phyloP scores from a whole-genome alignment of 2,888 invertebrate genomes.

The Drepanosiphum platanoidis region DNA sequence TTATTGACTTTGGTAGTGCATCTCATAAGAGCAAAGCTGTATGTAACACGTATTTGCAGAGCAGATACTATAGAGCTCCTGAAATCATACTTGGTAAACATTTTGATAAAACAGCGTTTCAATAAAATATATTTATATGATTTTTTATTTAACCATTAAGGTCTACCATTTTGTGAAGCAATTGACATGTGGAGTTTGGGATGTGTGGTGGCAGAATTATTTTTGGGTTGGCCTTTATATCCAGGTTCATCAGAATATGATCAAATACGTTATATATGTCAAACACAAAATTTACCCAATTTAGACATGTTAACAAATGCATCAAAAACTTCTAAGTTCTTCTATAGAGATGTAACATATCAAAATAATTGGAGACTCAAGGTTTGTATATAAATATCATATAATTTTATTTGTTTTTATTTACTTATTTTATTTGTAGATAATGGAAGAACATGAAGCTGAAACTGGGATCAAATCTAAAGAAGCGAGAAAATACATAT shows the following conservation, averaged over 20 bases:
- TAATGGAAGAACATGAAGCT: constrained; percentile 97
- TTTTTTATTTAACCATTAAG: constrained; percentile 64
- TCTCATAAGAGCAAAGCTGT: constrained; percentile 99
- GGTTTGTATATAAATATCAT: constrained; percentile 66
- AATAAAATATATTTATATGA: constrained; percentile 20
- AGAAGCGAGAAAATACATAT: constrained; percentile 99
- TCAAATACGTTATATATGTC: constrained; percentile 95
- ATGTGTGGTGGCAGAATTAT: constrained; percentile 98
- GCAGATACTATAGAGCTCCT: constrained; percentile 97
- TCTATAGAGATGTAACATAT: constrained; percentile 88
- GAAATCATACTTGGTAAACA: constrained; percentile 86
- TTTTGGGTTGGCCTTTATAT: constrained; percentile 99
- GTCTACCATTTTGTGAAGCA: constrained; percentile 98
- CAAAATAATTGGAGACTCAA: constrained; percentile 73
- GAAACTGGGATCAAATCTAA: constrained; percentile 98
- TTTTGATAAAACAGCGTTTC: neutral
- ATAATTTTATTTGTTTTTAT: constrained; percentile 16
- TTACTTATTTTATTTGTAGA: constrained; percentile 70
- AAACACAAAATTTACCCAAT: constrained; percentile 96
- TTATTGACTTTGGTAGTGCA: constrained; percentile 99
- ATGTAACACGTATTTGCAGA: constrained; percentile 99
- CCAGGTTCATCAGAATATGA: constrained; percentile 99
- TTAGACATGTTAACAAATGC: constrained; percentile 97
- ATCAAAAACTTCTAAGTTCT: constrained; percentile 98
- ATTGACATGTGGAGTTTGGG: constrained; percentile 99